Conservation (phyloP, 2,888 invertebrate species). For the Nomada flava region DNA sequence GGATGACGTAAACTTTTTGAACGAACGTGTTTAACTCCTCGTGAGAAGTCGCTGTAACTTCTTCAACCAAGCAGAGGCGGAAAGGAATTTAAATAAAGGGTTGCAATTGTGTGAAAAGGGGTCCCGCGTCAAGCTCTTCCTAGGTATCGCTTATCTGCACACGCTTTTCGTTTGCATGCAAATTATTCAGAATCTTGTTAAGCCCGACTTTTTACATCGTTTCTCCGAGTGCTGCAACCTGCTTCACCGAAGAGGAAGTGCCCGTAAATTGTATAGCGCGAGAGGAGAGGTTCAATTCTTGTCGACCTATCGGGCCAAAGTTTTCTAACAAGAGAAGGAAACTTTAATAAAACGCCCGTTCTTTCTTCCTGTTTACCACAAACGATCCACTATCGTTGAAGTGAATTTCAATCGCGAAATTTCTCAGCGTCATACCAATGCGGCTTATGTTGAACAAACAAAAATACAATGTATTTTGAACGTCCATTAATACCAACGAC, state of each 20-base stretch:
- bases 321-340: no score
- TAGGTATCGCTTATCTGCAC: conserved; percentile 7
- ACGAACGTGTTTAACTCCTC: background rate
- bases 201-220: conserved; percentile 2
- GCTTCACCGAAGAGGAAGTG: background rate
- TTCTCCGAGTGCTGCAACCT: background rate
- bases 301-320: background rate
- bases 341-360: no score
- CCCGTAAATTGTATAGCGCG: background rate
- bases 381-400: no score
- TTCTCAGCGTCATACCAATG: no score
- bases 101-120: background rate
- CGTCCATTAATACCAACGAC: no score
- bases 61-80: background rate
- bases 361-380: no score
- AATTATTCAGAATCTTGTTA: conserved; percentile 33
- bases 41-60: conserved; percentile 4
- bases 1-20: background rate
- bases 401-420: no score
- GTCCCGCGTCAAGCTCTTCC: background rate
- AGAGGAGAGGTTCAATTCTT: background rate
- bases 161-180: conserved; percentile 1
- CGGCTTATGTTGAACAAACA: no score
- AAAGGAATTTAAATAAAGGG: conserved; percentile 10
- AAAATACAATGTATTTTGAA: background rate